Conservation (phyloP, 1,140 invertebrate species). For the Drosophila athabasca region DNA sequence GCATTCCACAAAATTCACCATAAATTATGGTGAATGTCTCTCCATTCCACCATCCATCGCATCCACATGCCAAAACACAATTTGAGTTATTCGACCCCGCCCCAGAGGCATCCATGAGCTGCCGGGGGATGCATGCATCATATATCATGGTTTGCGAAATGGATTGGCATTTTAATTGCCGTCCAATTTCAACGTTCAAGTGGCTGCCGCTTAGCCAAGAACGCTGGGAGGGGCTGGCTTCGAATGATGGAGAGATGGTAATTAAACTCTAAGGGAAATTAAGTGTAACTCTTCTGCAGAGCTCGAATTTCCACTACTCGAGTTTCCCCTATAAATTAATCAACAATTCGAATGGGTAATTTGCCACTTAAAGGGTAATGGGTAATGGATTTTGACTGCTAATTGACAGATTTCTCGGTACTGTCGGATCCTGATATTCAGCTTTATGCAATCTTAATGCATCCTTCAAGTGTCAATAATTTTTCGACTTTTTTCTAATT, state of each 20-base stretch:
- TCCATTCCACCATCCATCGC: background rate
- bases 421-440: no score
- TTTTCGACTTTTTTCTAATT: constrained; percentile 2
- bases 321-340: no score
- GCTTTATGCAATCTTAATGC: constrained; percentile 4
- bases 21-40: constrained; percentile 4
- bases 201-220: constrained; percentile 13
- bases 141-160: constrained; percentile 52
- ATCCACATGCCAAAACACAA: constrained; percentile 27
- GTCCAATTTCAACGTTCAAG: constrained; percentile 33
- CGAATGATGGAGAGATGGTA: background rate
- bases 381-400: no score
- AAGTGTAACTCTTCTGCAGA: no score
- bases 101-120: no score
- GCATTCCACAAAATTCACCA: no score
- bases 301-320: no score
- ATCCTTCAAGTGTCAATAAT: constrained; percentile 16
- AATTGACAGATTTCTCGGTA: background rate
- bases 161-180: constrained; percentile 68
- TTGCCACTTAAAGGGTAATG: no score
- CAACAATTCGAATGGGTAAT: no score
- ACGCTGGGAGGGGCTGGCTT: no score
- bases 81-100: constrained; percentile 55
- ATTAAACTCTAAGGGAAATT: background rate
- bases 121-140: constrained; percentile 32